Base-by-base conservation (phyloP, 2,888 invertebrate genomes). In the Reticulitermes lucifugus region DNA sequence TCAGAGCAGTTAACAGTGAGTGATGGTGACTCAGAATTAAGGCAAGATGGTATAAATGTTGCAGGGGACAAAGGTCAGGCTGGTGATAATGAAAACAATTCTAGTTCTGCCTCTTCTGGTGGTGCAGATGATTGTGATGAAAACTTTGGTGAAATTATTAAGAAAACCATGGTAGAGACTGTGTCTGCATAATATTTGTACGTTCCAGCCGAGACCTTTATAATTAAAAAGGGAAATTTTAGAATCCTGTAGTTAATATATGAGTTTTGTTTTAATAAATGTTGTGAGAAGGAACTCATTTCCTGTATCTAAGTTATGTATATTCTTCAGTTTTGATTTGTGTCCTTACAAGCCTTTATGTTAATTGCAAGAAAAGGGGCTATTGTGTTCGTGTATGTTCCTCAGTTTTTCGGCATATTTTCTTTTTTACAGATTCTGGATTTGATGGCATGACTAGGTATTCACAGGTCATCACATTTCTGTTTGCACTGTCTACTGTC, bases 91-190 rank as follows among this genome's bases (percentile, higher is more conserved):
- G 82, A 84, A 22, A 65, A 60, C 25, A 83, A 84, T 80, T 59
- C 82, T 21, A 83, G 55, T 60, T 84, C 83, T 41, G 79, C 70
- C 18, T 73, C 84, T 22, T 51, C 84, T 21, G 70, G 75, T 59
- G 43, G 79, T 88, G 29, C 89, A 75, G 92, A 92, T 79, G 91
- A 93, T 84, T 92, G 92, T 88, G 93, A 93, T 88, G 96, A 96
- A 89, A 97, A 97, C 91, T 97, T 97, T 89, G 97, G 97, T 84
- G 97, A 97, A 92, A 96, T 98, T 89, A 97, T 97, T 88, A 97
- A 97, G 91, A 97, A 97, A 91, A 96, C 96, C 87, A 97, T 97
- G 94, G 97, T 97, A 90, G 97, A 97, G 91, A 97, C 96, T 89
- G 97, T 96, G 89, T 96, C 95, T 89, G 96, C 96, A 92, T 96